phyloP scores from a whole-genome alignment of 1,140 invertebrate species.

The Trissolcus basalis region DNA sequence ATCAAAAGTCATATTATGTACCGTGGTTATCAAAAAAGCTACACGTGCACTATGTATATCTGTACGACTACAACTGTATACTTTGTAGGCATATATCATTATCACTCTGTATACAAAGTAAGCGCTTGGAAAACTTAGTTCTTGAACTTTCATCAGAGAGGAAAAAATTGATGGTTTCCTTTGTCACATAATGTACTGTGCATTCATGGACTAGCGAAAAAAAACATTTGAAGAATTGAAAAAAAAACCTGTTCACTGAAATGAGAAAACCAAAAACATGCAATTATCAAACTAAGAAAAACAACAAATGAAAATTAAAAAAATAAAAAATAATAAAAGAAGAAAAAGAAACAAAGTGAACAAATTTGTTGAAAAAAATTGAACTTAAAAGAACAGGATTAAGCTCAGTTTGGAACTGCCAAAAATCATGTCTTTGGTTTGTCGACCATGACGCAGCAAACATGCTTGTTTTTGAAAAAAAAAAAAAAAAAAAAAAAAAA shows the following conservation, averaged over 20 bases:
- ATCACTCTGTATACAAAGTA: conserved; percentile 45
- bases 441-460: conserved; percentile 17
- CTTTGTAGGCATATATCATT: conserved; percentile 24
- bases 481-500: too few species aligned
- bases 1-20: neutral
- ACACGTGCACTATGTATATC: conserved; percentile 25
- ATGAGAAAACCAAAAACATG: neutral
- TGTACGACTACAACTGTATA: conserved; percentile 25
- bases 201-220: conserved; percentile 34
- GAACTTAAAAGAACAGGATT: neutral
- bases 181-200: conserved; percentile 6
- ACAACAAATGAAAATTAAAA: neutral
- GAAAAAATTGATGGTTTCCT: too few species aligned
- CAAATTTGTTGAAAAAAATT: too few species aligned
- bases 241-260: neutral
- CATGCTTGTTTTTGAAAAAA: conserved; percentile 45
- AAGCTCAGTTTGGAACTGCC: conserved; percentile 62
- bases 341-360: conserved; percentile 54
- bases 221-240: conserved; percentile 5
- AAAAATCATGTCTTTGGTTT: conserved; percentile 51
- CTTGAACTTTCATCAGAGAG: neutral
- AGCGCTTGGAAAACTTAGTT: conserved; percentile 21
- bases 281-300: neutral
- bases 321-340: too few species aligned
- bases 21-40: conserved; percentile 5